Conservation (phyloP, 2,113 vertebrate genomes). For the Romanogobio albipinnatus region DNA sequence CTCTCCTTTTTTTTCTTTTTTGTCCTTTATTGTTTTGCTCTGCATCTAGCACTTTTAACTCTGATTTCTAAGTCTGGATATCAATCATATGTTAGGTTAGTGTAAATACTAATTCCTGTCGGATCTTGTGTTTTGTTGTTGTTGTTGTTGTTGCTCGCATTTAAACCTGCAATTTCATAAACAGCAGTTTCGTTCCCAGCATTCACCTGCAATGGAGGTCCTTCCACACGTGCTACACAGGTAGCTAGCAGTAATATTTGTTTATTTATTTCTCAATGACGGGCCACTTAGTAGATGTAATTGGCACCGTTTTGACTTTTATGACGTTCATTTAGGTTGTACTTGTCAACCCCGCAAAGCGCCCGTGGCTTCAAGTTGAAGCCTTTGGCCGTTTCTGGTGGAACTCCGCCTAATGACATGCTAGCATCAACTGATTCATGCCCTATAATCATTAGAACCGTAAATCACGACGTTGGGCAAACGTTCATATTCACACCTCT, state of each 20-base stretch:
- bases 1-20: too few relatives aligned
- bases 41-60: not conserved
- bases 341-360: constrained; percentile 80
- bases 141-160: not conserved
- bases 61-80: not conserved
- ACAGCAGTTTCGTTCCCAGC: not conserved
- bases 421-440: constrained; percentile 76
- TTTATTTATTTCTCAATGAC: constrained; percentile 73
- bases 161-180: not conserved
- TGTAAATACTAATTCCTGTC: not conserved
- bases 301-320: constrained; percentile 86
- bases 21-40: too few relatives aligned
- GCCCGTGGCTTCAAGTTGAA: constrained; percentile 69
- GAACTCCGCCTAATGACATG: constrained; percentile 78
- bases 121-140: not conserved
- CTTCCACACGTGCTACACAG: constrained; percentile 40
- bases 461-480: constrained; percentile 80
- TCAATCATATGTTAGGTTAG: not conserved
- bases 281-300: constrained; percentile 79
- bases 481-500: constrained; percentile 70
- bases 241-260: constrained; percentile 50
- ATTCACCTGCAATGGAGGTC: not conserved
- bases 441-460: constrained; percentile 76
- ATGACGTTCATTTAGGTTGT: constrained; percentile 81
- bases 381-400: constrained; percentile 65